Conservation (phyloP, 1,140 invertebrate genomes). For the Augochlora pura region DNA sequence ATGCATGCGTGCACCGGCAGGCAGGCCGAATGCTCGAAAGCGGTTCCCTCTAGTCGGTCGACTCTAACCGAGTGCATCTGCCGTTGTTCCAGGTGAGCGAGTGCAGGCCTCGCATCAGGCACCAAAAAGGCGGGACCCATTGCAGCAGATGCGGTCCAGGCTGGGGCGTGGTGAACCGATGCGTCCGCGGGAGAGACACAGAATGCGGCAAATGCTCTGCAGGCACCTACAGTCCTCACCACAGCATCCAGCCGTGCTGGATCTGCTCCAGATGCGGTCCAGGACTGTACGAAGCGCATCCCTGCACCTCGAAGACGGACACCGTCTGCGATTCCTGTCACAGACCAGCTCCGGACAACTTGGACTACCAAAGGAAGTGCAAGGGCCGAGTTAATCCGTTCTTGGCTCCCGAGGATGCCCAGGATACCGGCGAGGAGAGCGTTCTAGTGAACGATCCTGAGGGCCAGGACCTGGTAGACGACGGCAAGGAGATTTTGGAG, state of each 20-base stretch:
- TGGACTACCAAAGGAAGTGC: constrained; percentile 74
- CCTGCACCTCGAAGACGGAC: constrained; percentile 75
- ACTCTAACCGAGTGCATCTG: constrained; percentile 32
- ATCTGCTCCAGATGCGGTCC: constrained; percentile 80
- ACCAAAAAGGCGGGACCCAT: constrained; percentile 72
- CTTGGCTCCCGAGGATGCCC: constrained; percentile 76
- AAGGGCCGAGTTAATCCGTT: constrained; percentile 68
- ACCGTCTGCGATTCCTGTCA: constrained; percentile 81
- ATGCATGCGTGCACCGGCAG: too few species aligned
- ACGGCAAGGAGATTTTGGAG: constrained; percentile 67
- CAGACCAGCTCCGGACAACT: constrained; percentile 69
- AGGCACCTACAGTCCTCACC: constrained; percentile 79
- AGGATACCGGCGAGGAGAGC: constrained; percentile 74
- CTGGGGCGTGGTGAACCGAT: constrained; percentile 77
- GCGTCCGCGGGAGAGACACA: constrained; percentile 74
- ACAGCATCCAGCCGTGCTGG: constrained; percentile 78
- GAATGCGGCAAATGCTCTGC: constrained; percentile 73
- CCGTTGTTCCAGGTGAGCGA: constrained; percentile 65
- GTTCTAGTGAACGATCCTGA: constrained; percentile 74
- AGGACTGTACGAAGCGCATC: constrained; percentile 79
- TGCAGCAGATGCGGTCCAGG: constrained; percentile 77
- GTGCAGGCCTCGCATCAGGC: constrained; percentile 73
- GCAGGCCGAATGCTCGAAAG: too few species aligned
- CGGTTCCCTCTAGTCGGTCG: not conserved
- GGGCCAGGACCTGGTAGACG: constrained; percentile 33